Evolutionary conservation across 37 sponge, comb jelly and placozoan species (phyloP).

Genomic region (Crambe crambe): DNA sequence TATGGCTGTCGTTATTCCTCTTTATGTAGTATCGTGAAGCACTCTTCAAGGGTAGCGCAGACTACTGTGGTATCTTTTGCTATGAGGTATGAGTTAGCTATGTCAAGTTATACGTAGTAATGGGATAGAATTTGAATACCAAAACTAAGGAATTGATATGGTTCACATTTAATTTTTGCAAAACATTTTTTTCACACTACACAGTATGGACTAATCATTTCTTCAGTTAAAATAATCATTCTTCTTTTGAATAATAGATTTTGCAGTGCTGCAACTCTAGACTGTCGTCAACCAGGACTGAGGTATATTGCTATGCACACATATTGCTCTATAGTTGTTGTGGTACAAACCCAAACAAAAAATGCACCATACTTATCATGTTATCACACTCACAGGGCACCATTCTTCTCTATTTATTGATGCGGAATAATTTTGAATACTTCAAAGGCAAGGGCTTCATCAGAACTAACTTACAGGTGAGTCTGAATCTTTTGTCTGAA

Average conservation of each 20-base stretch:
- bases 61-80: constrained; percentile 78
- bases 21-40: constrained; percentile 63
- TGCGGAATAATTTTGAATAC: constrained; percentile 75
- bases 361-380: no score
- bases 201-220: no score
- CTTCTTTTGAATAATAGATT: constrained; percentile 24
- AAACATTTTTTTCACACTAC: no score
- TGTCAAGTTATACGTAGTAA: neutral
- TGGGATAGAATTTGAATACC: no score
- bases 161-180: no score
- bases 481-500: neutral
- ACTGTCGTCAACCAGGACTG: constrained; percentile 57
- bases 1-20: no score
- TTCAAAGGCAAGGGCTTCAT: constrained; percentile 66
- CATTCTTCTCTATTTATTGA: constrained; percentile 68
- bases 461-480: constrained; percentile 71
- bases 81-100: constrained; percentile 65
- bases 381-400: no score
- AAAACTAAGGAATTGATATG: no score
- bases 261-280: constrained; percentile 81
- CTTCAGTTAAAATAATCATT: no score
- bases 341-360: no score
- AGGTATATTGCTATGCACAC: constrained; percentile 35
- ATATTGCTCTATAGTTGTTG: no score
- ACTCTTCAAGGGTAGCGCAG: constrained; percentile 80